Conservation (phyloP, 1,140 invertebrate genomes). For the Drosophila punjabiensis region DNA sequence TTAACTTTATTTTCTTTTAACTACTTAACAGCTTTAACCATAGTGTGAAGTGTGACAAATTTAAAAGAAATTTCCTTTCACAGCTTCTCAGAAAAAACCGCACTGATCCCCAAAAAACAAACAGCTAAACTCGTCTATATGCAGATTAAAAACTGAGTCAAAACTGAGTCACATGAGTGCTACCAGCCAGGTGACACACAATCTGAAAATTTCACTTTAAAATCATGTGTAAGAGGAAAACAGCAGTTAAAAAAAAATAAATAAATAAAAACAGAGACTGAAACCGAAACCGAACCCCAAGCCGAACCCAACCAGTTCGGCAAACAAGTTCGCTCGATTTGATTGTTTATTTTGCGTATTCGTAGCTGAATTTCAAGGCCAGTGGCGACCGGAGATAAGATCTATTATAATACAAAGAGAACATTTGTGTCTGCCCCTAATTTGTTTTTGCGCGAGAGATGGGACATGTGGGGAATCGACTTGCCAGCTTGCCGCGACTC, state of each 20-base stretch:
- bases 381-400: conserved; percentile 42
- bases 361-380: conserved; percentile 66
- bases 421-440: conserved; percentile 53
- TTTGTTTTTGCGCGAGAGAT: too few relatives aligned
- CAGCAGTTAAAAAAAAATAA: conserved; percentile 15
- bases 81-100: conserved; percentile 47
- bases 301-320: conserved; percentile 30
- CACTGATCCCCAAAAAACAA: not conserved
- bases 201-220: conserved; percentile 57
- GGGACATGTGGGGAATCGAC: conserved; percentile 41
- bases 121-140: conserved; percentile 23
- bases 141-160: conserved; percentile 35
- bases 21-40: not conserved
- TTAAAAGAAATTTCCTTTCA: conserved; percentile 1
- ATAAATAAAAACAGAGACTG: too few relatives aligned
- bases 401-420: conserved; percentile 66
- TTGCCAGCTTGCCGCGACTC: conserved; percentile 5
- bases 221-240: conserved; percentile 43
- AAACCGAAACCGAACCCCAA: conserved; percentile 29
- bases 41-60: conserved; percentile 4
- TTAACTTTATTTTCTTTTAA: not conserved
- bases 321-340: conserved; percentile 54
- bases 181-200: conserved; percentile 48
- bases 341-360: conserved; percentile 37
- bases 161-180: conserved; percentile 42